Evolutionary conservation across 2,888 invertebrate species (phyloP).

Genomic region (Nebria salina): DNA sequence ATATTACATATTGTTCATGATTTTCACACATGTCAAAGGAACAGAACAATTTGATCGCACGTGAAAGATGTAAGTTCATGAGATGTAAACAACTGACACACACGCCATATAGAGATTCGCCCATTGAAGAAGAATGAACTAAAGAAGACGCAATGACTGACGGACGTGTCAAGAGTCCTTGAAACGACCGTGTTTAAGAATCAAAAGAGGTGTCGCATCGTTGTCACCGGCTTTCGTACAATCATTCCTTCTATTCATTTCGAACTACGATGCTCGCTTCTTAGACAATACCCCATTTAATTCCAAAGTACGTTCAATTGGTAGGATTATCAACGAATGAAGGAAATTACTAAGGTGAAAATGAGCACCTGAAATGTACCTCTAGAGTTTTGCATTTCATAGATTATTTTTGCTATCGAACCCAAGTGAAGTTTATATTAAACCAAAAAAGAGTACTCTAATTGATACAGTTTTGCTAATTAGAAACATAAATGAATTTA

Average conservation of each 20-base stretch:
- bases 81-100: background rate
- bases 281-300: background rate
- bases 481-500: too few species aligned
- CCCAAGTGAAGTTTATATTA: too few species aligned
- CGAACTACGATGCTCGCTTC: background rate
- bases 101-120: background rate
- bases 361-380: background rate
- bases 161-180: slow-evolving; percentile 14
- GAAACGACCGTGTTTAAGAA: background rate
- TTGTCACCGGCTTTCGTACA: slow-evolving; percentile 10
- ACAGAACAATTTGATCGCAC: too few species aligned
- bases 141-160: background rate
- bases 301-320: background rate
- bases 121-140: background rate
- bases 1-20: too few species aligned
- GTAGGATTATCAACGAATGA: background rate
- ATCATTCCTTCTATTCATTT: slow-evolving; percentile 6
- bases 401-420: too few species aligned
- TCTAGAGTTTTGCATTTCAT: background rate
- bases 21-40: too few species aligned
- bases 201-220: slow-evolving; percentile 8
- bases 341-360: background rate
- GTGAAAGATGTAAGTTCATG: too few species aligned
- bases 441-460: too few species aligned
- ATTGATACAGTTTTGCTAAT: too few species aligned